Evolutionary conservation across 2,113 vertebrate species (phyloP).

Genomic region (Loxodonta africana): DNA sequence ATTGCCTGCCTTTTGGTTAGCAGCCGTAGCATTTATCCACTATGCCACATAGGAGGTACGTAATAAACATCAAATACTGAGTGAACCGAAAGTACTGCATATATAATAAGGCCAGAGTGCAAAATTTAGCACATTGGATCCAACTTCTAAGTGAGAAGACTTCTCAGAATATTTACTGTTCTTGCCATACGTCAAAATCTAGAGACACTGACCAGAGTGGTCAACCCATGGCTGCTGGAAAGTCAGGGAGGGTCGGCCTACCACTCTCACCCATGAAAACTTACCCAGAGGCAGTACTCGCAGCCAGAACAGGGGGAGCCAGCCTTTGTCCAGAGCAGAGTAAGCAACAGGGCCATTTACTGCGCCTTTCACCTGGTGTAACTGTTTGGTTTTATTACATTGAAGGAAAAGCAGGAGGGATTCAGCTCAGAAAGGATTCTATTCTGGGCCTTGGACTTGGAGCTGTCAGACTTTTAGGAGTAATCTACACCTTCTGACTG

Average conservation of each 20-base stretch:
- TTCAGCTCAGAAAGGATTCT: conserved; percentile 41
- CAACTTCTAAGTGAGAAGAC: neutral
- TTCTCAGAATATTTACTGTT: neutral
- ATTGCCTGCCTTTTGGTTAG: too few relatives aligned
- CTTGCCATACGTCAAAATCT: neutral
- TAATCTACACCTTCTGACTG: neutral
- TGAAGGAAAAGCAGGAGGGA: conserved; percentile 3
- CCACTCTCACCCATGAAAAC: neutral
- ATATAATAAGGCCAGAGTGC: neutral
- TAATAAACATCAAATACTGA: neutral
- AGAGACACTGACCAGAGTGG: neutral
- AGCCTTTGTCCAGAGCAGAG: neutral
- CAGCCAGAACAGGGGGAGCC: neutral
- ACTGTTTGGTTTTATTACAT: conserved; percentile 11
- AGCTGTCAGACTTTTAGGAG: neutral
- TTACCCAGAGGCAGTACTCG: neutral
- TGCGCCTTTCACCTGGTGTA: neutral
- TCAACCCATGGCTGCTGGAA: too few relatives aligned
- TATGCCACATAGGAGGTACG: neutral
- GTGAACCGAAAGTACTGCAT: neutral
- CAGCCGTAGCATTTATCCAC: too few relatives aligned
- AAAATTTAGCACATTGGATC: neutral
- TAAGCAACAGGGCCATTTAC: neutral
- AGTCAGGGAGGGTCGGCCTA: neutral
- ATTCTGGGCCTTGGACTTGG: neutral